A percentile compares a stretch with the other conserved stretches of the same genome.
phyloP scores from a whole-genome alignment of 1,140 invertebrate species.

The Dreissena polymorpha region DNA sequence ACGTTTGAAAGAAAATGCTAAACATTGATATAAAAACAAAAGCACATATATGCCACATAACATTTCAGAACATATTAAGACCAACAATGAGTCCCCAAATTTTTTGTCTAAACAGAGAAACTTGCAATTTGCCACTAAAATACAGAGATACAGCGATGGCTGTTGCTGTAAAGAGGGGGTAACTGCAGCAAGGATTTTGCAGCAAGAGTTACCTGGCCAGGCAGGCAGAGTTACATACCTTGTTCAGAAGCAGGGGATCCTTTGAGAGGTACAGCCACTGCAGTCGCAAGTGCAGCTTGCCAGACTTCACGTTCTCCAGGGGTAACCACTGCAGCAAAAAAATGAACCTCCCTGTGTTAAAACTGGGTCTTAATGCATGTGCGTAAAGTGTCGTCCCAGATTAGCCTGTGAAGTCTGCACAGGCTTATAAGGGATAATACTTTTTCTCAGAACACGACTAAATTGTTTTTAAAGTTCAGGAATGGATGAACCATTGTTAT shows the following conservation, averaged over 20 bases:
- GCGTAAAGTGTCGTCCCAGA: no score
- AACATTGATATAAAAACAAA: not conserved
- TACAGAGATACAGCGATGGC: not conserved
- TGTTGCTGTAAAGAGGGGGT: not conserved
- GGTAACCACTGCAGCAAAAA: constrained; percentile 94
- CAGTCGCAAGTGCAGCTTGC: constrained; percentile 92
- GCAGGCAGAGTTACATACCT: constrained; percentile 80
- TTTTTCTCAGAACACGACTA: no score
- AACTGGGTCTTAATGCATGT: no score
- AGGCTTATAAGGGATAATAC: no score
- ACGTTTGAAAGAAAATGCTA: not conserved
- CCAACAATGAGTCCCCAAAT: not conserved
- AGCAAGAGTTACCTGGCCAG: not conserved
- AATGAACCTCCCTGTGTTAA: no score
- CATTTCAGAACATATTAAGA: not conserved
- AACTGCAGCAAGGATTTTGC: not conserved
- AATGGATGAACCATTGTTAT: no score
- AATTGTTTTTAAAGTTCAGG: no score
- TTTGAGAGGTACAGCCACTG: constrained; percentile 92
- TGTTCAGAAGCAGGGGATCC: constrained; percentile 86
- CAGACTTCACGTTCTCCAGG: constrained; percentile 95
- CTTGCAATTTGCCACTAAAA: not conserved
- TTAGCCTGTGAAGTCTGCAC: no score
- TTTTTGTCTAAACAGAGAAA: not conserved
- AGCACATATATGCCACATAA: not conserved